Evolutionary conservation across 2,888 invertebrate genomes (phyloP).

Genomic region (Trichogramma dendrolimi): DNA sequence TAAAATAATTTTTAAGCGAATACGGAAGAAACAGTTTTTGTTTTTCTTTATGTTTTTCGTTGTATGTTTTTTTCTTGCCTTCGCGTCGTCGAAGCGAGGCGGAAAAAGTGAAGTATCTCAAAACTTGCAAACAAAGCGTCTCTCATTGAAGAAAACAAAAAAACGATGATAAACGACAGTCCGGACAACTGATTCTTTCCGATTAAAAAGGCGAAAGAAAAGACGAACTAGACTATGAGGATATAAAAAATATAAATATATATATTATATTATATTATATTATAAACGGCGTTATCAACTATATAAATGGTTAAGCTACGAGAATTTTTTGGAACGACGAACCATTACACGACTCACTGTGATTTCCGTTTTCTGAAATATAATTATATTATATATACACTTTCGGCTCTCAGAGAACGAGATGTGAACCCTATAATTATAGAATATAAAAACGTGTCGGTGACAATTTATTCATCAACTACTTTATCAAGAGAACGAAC

Average conservation of each 20-base stretch:
- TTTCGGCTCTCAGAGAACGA: not conserved
- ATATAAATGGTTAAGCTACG: conserved; percentile 22
- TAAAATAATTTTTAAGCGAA: conserved; percentile 27
- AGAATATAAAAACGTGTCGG: conserved; percentile 18
- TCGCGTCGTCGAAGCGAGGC: conserved; percentile 10
- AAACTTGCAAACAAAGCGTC: too few relatives aligned
- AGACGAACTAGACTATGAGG: not conserved
- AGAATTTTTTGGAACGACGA: too few relatives aligned
- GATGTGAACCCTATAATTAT: not conserved
- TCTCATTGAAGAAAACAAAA: not conserved
- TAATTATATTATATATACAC: not conserved
- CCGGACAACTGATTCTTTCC: conserved; percentile 19
- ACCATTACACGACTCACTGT: conserved; percentile 16
- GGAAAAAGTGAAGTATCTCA: not conserved
- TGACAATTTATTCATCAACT: conserved; percentile 1
- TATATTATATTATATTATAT: too few relatives aligned
- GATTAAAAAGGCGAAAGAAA: conserved; percentile 4
- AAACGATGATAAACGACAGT: conserved; percentile 13
- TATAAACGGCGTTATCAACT: conserved; percentile 14
- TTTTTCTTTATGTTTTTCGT: too few relatives aligned
- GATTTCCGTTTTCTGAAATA: conserved; percentile 22
- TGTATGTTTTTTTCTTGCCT: conserved; percentile 20
- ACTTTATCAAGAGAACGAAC: not conserved
- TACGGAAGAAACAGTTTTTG: not conserved
- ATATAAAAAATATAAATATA: too few relatives aligned